Base-by-base conservation (phyloP, 2,113 vertebrate genomes). In the Tinamus guttatus region DNA sequence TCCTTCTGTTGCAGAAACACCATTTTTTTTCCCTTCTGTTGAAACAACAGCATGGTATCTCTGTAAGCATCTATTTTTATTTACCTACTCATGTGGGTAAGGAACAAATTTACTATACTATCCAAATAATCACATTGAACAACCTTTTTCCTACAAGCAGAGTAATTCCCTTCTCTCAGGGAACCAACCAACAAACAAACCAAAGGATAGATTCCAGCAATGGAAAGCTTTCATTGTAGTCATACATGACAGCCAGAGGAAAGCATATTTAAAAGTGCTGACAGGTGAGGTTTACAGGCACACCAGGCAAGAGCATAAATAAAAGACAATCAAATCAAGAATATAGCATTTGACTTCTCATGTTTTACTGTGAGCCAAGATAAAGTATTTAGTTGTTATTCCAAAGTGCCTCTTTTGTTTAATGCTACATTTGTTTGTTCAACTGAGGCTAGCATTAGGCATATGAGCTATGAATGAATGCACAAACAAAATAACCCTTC, bases 311-410 rank as follows among this genome's bases (percentile, higher is more conserved):
- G 43, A 91, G 73, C 54, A 81, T 30, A 63, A 91, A 79, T 83
- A 74, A 60, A 30, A 7, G 9, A 69, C 51, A 87, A 85, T 71
- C 47, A 84, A 51, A 88, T 75, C 32, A 64, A n/a, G 65, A 89
- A 77, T 93, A 92, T 30, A 22, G 20, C 52, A 90, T 71, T 71
- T 86, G 28, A 86, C 77, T 30, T 78, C 60, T 56, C 20, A 20
- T 76, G 41, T 88, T 91, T 71, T n/a, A 82, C 28, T 74, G 81
- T 77, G 5, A 87, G 45, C 22, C 85, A 63, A 74, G 64, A 78
- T 69, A 75, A 94, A 87, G 83, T 85, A 96, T 60, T 96, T 91
- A 89, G 62, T 49, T 54, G 6, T 11, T 81, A 78, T 85, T 89
- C 69, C 52, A 81, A 89, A 87, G 75, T 28, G 8, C 6, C 49